Base-by-base conservation (phyloP, 2,888 invertebrate species). In the Fissipunctia ypsillon region DNA sequence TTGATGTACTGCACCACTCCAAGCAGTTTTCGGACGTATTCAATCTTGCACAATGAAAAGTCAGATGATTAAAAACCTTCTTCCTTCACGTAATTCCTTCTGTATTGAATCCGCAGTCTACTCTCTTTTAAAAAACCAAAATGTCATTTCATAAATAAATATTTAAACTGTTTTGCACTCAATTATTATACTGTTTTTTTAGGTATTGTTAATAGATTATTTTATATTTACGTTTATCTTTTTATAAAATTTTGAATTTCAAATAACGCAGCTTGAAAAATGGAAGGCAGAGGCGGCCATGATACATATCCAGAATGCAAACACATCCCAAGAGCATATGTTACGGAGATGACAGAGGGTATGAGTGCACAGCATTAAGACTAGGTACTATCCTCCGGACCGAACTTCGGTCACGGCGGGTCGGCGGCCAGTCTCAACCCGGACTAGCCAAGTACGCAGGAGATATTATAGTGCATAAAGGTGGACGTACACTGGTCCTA, bases 231-330 rank as follows among this genome's bases (percentile, higher is more conserved):
- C 22, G 45, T 48, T 50, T 57, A 38, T 28, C 0, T 61, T 69
- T 69, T 45, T 69, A 22, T 60, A 60, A 22, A 5, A 19, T 57
- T 45, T 50, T 56, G 3, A 66, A 59, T 43, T 57, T n/a, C 7
- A 48, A 41, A 35, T 16, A 60, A 9, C 1, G 54, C 2, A 48
- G 12, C 2, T 12, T 43, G 7, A 28, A 41, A 6, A 35, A 74
- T 80, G 69, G 69, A 50, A 19, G 9, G 31, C 7, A 35, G 22
- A 22, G 31, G 25, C 12, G 31, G 22, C 7, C 6, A 52, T 35
- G 1, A 19, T 1, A 38, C 22, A 10, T 80, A 80, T 54, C 63
- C 57, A 19, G 45, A 63, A 19, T 80, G 80, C 19, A 52, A 45
- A 25, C 19, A 71, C 3, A 60, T 70, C 3, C 54, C 25, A 2